These are phyloP conservation scores for Melikaiella ostensackeni DNA, from an alignment of 2,888 invertebrate species.

Conservation along the genomic window DNA sequence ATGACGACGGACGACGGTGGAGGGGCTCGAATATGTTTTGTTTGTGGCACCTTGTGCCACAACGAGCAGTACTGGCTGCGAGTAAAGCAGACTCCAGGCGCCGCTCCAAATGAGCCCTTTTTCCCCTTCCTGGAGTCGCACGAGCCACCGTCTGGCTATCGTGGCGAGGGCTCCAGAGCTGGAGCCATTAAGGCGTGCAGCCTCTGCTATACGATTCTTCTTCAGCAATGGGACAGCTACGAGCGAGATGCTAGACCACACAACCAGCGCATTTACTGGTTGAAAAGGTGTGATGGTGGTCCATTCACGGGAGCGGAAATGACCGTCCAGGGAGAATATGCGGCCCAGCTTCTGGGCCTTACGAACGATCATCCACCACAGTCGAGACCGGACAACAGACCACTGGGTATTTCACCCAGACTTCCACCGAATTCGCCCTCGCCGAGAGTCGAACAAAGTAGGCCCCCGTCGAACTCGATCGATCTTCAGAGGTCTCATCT, in stretches of 20 bases:
- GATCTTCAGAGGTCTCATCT: conserved; percentile 71
- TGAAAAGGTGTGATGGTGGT: conserved; percentile 94
- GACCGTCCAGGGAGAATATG: conserved; percentile 94
- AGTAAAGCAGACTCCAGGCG: conserved; percentile 84
- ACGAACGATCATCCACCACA: conserved; percentile 80
- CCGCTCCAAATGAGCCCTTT: conserved; percentile 86
- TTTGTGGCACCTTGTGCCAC: conserved; percentile 86
- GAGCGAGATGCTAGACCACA: conserved; percentile 92
- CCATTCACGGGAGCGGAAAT: conserved; percentile 94
- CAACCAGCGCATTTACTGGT: conserved; percentile 92
- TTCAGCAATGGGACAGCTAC: conserved; percentile 95
- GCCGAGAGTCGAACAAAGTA: conserved; percentile 68
- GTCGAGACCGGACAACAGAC: conserved; percentile 62
- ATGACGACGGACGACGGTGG: conserved; percentile 61
- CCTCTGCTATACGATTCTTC: conserved; percentile 90
- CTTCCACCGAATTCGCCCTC: conserved; percentile 70
- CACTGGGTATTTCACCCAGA: conserved; percentile 72
- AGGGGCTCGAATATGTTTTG: conserved; percentile 80
- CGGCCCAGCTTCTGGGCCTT: conserved; percentile 90
- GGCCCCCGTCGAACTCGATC: conserved; percentile 71
- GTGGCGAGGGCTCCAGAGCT: conserved; percentile 75
- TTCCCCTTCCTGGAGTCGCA: conserved; percentile 95
- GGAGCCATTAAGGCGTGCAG: conserved; percentile 86
- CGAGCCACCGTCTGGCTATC: conserved; percentile 89
- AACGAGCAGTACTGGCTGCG: conserved; percentile 81